phyloP scores from a whole-genome alignment of 1,140 invertebrate species.

The Aphidius gifuensis region DNA sequence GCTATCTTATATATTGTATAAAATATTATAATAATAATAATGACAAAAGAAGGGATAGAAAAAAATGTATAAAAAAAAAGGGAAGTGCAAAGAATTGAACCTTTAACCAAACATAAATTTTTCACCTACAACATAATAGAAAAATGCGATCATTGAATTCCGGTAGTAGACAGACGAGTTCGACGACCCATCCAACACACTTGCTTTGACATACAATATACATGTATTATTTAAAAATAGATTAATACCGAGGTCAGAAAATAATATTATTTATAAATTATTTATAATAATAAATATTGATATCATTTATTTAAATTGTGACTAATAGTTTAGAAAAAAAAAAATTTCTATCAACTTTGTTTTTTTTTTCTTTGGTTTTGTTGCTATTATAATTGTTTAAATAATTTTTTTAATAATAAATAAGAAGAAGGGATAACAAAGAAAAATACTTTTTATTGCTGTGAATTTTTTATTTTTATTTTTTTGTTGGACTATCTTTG shows the following conservation, averaged over 20 bases:
- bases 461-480: neutral
- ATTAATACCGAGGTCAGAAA: constrained; percentile 1
- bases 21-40: neutral
- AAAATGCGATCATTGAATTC: constrained; percentile 20
- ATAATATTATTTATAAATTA: too few relatives aligned
- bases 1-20: too few relatives aligned
- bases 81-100: constrained; percentile 3
- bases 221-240: constrained; percentile 13
- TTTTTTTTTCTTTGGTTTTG: neutral
- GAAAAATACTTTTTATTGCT: neutral
- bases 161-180: constrained; percentile 2
- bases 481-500: constrained; percentile 1
- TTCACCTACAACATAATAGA: constrained; percentile 10
- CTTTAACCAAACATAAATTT: constrained; percentile 9
- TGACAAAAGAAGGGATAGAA: neutral
- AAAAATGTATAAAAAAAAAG: neutral
- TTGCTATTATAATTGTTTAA: neutral
- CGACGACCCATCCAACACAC: constrained; percentile 1
- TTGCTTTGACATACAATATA: constrained; percentile 1
- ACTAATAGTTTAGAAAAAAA: neutral
- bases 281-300: too few relatives aligned
- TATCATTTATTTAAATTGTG: too few relatives aligned
- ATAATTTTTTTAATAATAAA: neutral
- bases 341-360: neutral
- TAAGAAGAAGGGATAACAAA: neutral